phyloP scores from a whole-genome alignment of 2,888 invertebrate genomes.

The Scaptomyza polygonia region DNA sequence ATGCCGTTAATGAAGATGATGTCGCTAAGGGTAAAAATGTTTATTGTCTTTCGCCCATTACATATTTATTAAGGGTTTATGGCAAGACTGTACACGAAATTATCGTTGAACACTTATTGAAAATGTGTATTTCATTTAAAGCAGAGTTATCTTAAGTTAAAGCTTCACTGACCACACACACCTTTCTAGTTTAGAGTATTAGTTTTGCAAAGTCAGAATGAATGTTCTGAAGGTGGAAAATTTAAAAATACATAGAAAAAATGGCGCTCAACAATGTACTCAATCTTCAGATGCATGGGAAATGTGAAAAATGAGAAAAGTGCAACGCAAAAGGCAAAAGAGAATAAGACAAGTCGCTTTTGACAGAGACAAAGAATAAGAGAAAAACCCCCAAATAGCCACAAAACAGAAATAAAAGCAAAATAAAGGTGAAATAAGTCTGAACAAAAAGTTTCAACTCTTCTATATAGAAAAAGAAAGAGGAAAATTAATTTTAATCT shows the following conservation, averaged over 20 bases:
- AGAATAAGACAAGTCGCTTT: constrained; percentile 26
- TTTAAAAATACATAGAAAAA: constrained; percentile 44
- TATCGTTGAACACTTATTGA: background rate
- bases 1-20: constrained; percentile 23
- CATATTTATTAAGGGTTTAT: background rate
- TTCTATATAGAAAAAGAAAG: constrained; percentile 59
- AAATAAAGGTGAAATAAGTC: too few species aligned
- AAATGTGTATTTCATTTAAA: background rate
- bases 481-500: constrained; percentile 72
- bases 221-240: constrained; percentile 30
- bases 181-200: background rate
- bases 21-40: constrained; percentile 21
- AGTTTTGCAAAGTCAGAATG: background rate
- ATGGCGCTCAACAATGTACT: constrained; percentile 59
- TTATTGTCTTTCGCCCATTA: constrained; percentile 12
- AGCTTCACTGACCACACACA: constrained; percentile 24
- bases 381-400: constrained; percentile 19
- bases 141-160: background rate
- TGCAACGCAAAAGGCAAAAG: constrained; percentile 45
- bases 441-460: constrained; percentile 7
- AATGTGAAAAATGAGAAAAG: constrained; percentile 41
- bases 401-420: too few species aligned
- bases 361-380: constrained; percentile 2
- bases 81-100: constrained; percentile 1
- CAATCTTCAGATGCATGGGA: constrained; percentile 73